These are phyloP conservation scores for Calosoma granatense DNA, from an alignment of 1,140 invertebrate species.

Conservation along the genomic window DNA sequence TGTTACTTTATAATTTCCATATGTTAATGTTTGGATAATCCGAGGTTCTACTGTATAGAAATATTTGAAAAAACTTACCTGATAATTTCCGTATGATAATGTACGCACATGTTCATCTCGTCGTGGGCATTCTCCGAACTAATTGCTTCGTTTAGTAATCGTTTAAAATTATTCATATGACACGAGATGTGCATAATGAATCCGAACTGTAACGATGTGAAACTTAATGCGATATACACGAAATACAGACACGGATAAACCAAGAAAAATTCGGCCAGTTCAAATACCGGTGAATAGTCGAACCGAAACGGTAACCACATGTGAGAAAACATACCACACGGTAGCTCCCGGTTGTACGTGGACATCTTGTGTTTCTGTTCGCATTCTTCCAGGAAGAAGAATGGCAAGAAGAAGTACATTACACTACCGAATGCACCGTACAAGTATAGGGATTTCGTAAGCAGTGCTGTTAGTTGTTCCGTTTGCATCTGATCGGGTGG, in stretches of 20 bases:
- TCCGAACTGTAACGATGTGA: neutral
- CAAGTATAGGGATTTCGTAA: neutral
- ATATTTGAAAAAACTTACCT: neutral
- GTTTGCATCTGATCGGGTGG: neutral
- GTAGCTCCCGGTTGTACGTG: neutral
- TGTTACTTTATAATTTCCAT: too few relatives aligned
- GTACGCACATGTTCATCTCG: neutral
- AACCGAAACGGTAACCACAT: neutral
- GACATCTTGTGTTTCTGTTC: neutral
- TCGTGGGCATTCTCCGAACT: too few relatives aligned
- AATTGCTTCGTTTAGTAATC: too few relatives aligned
- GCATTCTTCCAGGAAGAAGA: neutral
- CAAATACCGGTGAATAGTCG: neutral
- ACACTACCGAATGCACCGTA: neutral
- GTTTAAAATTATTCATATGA: neutral
- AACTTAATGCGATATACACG: neutral
- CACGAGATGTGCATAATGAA: neutral
- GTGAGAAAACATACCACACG: neutral
- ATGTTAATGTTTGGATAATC: neutral
- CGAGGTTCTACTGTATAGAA: too few relatives aligned
- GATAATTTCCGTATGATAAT: neutral
- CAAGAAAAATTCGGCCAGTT: too few relatives aligned
- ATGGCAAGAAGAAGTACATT: neutral
- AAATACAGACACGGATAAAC: neutral
- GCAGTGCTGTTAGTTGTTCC: neutral